Conservation (phyloP, 2,888 invertebrate genomes). For the Ceraclea dissimilis region DNA sequence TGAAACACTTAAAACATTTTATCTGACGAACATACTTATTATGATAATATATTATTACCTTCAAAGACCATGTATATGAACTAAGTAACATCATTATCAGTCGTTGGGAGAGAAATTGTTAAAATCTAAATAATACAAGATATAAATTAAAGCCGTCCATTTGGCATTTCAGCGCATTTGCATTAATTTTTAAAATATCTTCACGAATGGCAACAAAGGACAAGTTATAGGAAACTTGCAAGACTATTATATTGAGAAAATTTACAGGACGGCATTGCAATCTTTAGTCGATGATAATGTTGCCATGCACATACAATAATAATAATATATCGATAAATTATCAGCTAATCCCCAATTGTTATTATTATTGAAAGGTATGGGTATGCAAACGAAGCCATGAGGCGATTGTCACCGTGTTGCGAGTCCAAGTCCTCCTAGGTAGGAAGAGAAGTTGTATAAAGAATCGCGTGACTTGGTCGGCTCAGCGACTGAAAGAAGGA, state of each 20-base stretch:
- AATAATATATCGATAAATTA: not conserved
- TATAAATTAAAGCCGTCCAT: not conserved
- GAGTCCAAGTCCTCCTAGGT: not conserved
- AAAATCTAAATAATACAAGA: not conserved
- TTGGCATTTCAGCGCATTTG: not conserved
- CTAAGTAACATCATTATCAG: no score
- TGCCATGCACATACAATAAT: not conserved
- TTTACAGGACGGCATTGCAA: not conserved
- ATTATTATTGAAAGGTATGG: not conserved
- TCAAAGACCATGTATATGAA: no score
- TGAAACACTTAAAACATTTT: no score
- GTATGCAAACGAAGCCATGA: not conserved
- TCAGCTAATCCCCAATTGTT: slow-evolving; percentile 1
- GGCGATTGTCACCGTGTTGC: not conserved
- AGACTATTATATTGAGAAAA: not conserved
- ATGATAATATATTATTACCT: no score
- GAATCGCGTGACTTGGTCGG: slow-evolving; percentile 1
- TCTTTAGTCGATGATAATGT: not conserved
- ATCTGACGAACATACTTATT: no score
- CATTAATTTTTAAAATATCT: not conserved
- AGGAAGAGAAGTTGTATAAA: not conserved
- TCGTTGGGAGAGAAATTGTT: no score
- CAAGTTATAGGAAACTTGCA: not conserved
- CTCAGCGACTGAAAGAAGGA: not conserved
- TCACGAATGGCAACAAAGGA: not conserved